Evolutionary conservation across 1,140 invertebrate species (phyloP), one percentile per base, ranked within the genome.

Genomic region (Diachasmimorpha longicaudata): DNA sequence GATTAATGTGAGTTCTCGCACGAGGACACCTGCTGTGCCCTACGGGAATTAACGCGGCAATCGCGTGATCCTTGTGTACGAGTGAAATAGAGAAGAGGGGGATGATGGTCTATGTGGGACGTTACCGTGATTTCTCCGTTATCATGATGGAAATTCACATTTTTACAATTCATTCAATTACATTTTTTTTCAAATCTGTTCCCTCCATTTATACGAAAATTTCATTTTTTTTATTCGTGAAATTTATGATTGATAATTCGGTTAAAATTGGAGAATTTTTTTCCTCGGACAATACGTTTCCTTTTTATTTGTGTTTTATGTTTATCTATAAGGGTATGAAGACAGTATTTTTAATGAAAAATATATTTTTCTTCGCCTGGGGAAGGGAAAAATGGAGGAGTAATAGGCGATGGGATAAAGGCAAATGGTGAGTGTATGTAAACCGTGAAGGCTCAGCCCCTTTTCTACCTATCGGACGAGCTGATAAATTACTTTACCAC

Each of bases 1-100:
- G 82, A 79, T 84, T 86, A 86, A 83, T 84, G 83, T 74, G 80
- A 85, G 81, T 83, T 63, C 58, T 80, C 81, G 82, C 79, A 82
- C 78, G 84, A 85, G 82, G 83, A 85, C 82, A 83, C 85, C 83
- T 79, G 82, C 84, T 87, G 85, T 77, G 85, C 85, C 68, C 81
- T 80, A 80, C 82, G 82, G 84, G 85, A 81, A 84, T 85, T 88
- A 88, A 87, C 85, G 85, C 82, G 83, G 84, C 84, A 86, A 88
- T 87, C 84, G 86, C 87, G 85, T 87, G 86, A 58, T 73, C 52
- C 37, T 66, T 73, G 55, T 63, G 58, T 25, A 23, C 14, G 58
- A 63, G 58, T 63, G 71, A 63, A 63, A 63, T 63, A 63, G 58
- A 63, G 58, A 63, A 23, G n/a, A 58, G 58, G 23, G 19, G 23